Conservation (phyloP, 2,113 vertebrate species). For the Atherinomorus stipes region DNA sequence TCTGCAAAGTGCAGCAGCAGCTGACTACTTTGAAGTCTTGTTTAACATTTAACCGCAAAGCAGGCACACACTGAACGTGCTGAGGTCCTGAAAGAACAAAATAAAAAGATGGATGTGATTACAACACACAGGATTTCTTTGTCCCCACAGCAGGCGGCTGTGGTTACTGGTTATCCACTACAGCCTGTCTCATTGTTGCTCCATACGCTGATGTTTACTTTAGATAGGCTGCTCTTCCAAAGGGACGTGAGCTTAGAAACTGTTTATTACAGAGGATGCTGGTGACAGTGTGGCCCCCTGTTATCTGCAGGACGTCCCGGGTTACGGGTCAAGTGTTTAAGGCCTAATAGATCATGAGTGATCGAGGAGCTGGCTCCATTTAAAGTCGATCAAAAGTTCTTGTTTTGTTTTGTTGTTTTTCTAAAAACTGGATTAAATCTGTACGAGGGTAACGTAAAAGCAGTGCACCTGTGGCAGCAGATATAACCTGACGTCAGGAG, state of each 20-base stretch:
- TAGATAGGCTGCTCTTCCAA: conserved; percentile 46
- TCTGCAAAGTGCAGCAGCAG: not conserved
- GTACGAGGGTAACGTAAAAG: not conserved
- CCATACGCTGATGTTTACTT: conserved; percentile 64
- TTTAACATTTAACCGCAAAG: conserved; percentile 25
- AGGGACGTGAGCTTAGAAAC: conserved; percentile 31
- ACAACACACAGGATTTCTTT: conserved; percentile 25
- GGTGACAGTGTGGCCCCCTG: conserved; percentile 15
- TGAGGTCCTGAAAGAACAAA: not conserved
- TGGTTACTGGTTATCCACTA: conserved; percentile 32
- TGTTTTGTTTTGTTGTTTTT: not conserved
- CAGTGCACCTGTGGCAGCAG: conserved; percentile 31
- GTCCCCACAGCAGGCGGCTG: not conserved
- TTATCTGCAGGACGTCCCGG: conserved; percentile 54
- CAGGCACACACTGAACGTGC: not conserved
- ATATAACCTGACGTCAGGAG: conserved; percentile 44
- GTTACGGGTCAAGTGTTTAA: conserved; percentile 39
- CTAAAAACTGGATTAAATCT: not conserved
- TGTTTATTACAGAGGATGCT: conserved; percentile 57
- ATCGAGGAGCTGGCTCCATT: not conserved
- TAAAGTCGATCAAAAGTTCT: not conserved
- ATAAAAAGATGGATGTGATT: conserved; percentile 2
- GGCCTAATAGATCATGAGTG: conserved; percentile 12
- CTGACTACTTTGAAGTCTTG: not conserved
- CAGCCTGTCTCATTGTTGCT: conserved; percentile 15